These are phyloP conservation scores for Verasper variegatus DNA, from an alignment of 2,113 vertebrate species.

Conservation along the genomic window DNA sequence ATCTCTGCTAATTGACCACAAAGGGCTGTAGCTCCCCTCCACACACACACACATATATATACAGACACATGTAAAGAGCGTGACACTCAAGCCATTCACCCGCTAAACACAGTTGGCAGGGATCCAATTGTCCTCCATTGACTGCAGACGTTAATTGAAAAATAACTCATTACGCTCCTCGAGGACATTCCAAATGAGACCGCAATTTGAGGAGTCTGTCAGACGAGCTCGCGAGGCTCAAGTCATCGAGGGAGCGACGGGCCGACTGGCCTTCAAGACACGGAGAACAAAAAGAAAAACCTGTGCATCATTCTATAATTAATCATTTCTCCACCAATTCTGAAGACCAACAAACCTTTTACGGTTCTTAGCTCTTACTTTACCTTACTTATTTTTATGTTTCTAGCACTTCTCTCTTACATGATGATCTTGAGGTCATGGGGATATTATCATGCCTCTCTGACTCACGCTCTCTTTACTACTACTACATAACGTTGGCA, in stretches of 20 bases:
- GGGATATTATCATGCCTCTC: conserved; percentile 12
- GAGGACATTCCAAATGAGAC: conserved; percentile 37
- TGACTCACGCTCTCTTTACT: conserved; percentile 34
- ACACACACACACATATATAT: neutral
- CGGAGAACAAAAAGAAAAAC: too few relatives aligned
- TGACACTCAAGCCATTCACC: conserved; percentile 39
- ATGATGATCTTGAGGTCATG: conserved; percentile 20
- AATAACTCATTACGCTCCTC: conserved; percentile 52
- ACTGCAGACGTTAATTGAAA: conserved; percentile 60
- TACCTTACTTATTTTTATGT: neutral
- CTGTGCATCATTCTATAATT: neutral
- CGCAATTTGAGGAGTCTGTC: conserved; percentile 16
- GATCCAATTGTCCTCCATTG: conserved; percentile 52
- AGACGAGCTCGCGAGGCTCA: neutral
- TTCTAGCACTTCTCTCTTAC: neutral
- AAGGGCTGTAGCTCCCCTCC: conserved; percentile 27
- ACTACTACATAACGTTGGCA: conserved; percentile 5
- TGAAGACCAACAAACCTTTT: neutral
- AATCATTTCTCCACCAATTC: too few relatives aligned
- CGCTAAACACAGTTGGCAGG: conserved; percentile 62
- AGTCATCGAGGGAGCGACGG: neutral
- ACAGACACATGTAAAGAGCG: conserved; percentile 12
- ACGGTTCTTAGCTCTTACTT: neutral
- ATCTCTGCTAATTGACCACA: conserved; percentile 56
- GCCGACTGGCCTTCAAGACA: neutral